These are phyloP conservation scores for Serripes groenlandicus DNA, from an alignment of 2,888 invertebrate genomes.

Conservation along the genomic window DNA sequence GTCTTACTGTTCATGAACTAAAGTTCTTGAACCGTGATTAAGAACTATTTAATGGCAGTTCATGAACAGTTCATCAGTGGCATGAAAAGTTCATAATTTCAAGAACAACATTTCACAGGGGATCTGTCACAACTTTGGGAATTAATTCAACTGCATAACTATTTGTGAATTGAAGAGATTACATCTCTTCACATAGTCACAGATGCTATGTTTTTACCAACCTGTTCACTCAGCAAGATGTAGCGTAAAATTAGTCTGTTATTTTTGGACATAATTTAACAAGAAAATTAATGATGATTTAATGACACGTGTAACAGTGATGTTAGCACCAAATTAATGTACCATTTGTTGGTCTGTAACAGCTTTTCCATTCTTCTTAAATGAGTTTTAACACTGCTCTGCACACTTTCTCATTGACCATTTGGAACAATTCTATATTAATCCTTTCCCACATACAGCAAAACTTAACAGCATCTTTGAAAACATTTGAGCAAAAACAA, in stretches of 20 bases:
- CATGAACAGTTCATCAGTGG: background rate
- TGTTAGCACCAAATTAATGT: constrained; percentile 7
- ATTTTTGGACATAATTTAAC: constrained; percentile 22
- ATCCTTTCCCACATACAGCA: too few relatives aligned
- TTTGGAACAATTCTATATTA: too few relatives aligned
- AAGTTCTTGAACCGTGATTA: too few relatives aligned
- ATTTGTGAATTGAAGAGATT: background rate
- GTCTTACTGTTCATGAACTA: too few relatives aligned
- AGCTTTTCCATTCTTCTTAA: too few relatives aligned
- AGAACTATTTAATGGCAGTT: background rate
- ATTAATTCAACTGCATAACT: too few relatives aligned
- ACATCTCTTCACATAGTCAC: background rate
- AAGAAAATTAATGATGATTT: background rate
- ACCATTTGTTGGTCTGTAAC: constrained; percentile 11
- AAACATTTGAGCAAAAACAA: too few relatives aligned
- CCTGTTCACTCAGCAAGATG: background rate
- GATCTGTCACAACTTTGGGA: too few relatives aligned
- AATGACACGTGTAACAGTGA: background rate
- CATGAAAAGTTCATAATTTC: background rate
- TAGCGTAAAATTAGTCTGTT: constrained; percentile 16
- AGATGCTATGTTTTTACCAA: constrained; percentile 1
- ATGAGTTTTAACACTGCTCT: too few relatives aligned
- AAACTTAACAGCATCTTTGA: too few relatives aligned
- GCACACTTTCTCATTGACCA: too few relatives aligned
- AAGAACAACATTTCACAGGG: too few relatives aligned